Evolutionary conservation across 2,797 vertebrate species (phyloP).

Genomic region (Enteromius argenteus): DNA sequence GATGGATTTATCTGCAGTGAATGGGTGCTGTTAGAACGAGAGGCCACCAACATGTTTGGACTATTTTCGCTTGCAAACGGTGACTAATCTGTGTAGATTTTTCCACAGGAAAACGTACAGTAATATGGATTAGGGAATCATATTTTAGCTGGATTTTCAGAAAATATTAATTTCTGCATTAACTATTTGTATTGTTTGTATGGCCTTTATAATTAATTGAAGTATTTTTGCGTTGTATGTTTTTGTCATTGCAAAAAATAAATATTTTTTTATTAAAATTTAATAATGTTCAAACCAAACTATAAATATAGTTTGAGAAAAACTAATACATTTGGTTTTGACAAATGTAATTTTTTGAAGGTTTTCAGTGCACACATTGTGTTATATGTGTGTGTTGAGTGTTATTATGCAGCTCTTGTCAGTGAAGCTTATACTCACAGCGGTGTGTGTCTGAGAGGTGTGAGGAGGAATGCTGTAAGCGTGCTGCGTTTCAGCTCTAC

Average conservation of each 20-base stretch:
- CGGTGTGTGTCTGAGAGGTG: slow-evolving; percentile 58
- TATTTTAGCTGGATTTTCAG: neutral
- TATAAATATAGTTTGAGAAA: neutral
- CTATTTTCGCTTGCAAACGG: neutral
- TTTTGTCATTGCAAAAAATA: neutral
- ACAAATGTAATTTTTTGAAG: neutral
- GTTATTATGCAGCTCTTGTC: slow-evolving; percentile 20
- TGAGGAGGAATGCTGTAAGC: slow-evolving; percentile 25
- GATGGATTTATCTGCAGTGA: neutral
- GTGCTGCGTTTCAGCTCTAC: slow-evolving; percentile 23
- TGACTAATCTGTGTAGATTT: neutral
- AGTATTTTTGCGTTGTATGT: neutral
- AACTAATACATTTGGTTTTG: neutral
- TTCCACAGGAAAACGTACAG: neutral
- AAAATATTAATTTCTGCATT: neutral
- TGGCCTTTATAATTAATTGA: neutral
- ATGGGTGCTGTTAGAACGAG: neutral
- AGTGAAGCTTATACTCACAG: slow-evolving; percentile 30
- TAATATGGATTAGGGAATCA: neutral
- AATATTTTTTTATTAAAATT: neutral
- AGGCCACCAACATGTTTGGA: neutral
- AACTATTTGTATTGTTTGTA: neutral
- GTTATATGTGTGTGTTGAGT: slow-evolving; percentile 14
- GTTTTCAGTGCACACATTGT: neutral
- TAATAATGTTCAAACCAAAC: neutral